These are phyloP conservation scores for Suillia variegata DNA, from an alignment of 2,888 invertebrate species.

Conservation along the genomic window DNA sequence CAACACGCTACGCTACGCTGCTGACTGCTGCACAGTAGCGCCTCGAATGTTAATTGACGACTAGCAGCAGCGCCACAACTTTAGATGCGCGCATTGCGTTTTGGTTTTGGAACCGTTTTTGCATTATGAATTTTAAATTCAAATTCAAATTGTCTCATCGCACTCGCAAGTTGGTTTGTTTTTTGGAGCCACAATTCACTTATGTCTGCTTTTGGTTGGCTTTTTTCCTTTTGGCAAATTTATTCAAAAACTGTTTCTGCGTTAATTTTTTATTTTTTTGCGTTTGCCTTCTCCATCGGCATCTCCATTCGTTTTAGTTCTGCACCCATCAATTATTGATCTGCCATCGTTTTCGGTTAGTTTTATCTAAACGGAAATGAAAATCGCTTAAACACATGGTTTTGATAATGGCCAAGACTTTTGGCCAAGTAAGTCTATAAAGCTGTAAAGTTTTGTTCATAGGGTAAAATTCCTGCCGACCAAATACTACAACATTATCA, in stretches of 20 bases:
- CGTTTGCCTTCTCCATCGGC: no score
- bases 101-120: not conserved
- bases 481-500: no score
- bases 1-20: not conserved
- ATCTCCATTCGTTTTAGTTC: constrained; percentile 30
- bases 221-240: no score
- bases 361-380: no score
- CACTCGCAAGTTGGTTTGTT: not conserved
- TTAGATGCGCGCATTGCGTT: no score
- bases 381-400: no score
- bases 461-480: no score
- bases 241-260: no score
- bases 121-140: not conserved
- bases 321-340: constrained; percentile 33
- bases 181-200: not conserved
- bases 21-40: not conserved
- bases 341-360: constrained; percentile 3
- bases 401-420: no score
- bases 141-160: constrained; percentile 1
- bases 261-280: no score
- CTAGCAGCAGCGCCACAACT: not conserved
- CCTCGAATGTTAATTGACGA: not conserved
- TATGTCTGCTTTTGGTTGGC: not conserved
- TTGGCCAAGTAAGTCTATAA: no score
- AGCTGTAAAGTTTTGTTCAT: no score